Evolutionary conservation across 2,888 invertebrate genomes (phyloP), one percentile per base, ranked within the genome.

Genomic region (Tigriopus californicus): DNA sequence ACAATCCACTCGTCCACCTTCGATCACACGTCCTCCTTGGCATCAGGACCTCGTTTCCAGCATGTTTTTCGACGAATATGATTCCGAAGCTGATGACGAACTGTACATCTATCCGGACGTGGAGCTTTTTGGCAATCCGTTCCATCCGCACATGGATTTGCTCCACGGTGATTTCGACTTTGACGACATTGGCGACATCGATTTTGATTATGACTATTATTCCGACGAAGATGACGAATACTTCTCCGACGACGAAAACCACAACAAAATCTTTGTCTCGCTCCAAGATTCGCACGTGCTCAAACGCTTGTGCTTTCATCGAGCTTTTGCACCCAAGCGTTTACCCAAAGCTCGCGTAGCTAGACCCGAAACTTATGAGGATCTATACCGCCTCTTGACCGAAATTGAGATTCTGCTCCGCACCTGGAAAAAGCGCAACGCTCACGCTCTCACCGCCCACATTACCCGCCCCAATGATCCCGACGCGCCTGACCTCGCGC

Each of bases 371-470:
- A 49, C 49, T 22, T 56, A 56, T 20, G 56, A 56, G 22, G 33
- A 44, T 8, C 44, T 56, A 12, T 24, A 42, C 5, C 18, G 22
- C 25, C 46, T 56, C 25, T 24, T 56, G 1, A 46, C 42, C 20
- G 56, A 56, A 5, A n/a, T 56, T 12, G 56, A 56, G 22, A 18
- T 44, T 1, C 20, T 56, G 41, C 44, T 56, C 22, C 20, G 15
- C 6, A 24, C 33, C 12, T 56, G 56, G 56, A 56, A 56, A 22
- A 42, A 44, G 8, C 44, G 56, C 6, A 33, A 22, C 10, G 20
- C 20, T 42, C 56, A 56, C 22, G 18, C 42, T 10, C 25, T 56
- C 44, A 56, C 56, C 10, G 44, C 44, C 6, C 56, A 56, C 33
- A 20, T 56, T 1, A 52, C 24, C 15, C 33, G 33, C 3, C 33